Evolutionary conservation across 2,888 invertebrate species (phyloP).

Genomic region (Acanthoscelides obtectus): DNA sequence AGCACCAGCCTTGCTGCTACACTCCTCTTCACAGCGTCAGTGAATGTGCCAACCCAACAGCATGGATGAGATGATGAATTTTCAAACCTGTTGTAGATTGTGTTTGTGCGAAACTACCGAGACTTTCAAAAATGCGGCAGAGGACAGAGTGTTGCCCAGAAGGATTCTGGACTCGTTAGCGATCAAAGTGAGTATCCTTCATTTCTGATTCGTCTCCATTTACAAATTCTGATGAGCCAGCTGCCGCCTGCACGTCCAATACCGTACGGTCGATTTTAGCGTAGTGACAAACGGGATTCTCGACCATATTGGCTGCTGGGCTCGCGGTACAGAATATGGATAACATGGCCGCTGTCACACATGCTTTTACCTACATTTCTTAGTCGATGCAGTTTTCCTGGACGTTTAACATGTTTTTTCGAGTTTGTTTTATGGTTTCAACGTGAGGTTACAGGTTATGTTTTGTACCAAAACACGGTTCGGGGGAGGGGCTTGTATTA

Average conservation of each 20-base stretch:
- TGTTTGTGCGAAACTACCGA: conserved; percentile 42
- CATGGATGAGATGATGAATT: conserved; percentile 22
- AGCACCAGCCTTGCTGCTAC: background rate
- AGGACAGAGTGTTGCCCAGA: conserved; percentile 50
- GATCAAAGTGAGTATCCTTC: conserved; percentile 57
- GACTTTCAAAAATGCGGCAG: conserved; percentile 34
- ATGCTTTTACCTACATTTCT: background rate
- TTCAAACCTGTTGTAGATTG: conserved; percentile 43
- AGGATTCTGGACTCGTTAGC: conserved; percentile 63
- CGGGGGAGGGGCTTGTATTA: background rate
- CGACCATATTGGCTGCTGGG: conserved; percentile 1
- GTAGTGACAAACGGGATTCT: background rate
- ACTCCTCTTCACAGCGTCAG: background rate
- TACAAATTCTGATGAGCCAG: conserved; percentile 9
- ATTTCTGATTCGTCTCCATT: conserved; percentile 11
- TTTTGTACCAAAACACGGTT: background rate
- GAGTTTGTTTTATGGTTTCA: background rate
- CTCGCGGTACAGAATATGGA: background rate
- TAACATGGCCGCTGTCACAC: background rate
- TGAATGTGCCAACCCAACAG: background rate
- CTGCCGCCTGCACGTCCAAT: conserved; percentile 5
- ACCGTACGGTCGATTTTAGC: conserved; percentile 42
- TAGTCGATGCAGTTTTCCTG: background rate
- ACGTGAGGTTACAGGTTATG: background rate
- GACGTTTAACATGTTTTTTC: background rate